Base-by-base conservation (phyloP, 2,888 invertebrate species). In the Cosmopolites sordidus region DNA sequence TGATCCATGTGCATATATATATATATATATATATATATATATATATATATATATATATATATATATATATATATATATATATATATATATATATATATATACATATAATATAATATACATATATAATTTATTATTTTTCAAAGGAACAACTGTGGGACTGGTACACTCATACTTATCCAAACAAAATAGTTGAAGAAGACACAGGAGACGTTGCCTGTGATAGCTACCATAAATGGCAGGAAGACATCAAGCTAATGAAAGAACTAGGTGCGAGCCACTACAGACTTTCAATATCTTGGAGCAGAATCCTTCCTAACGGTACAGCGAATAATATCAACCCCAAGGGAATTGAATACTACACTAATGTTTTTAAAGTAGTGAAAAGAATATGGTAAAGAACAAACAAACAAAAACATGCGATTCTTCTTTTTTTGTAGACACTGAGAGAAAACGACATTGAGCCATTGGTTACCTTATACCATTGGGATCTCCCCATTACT, bases 261-360 rank as follows among this genome's bases (percentile, higher is more conserved):
- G 78, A 83, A 56, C 69, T 84, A 1, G 81, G 82, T n/a, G 83
- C 82, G 0, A 74, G 82, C 60, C 77, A 75, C 65, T 83, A 83
- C 67, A 72, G 83, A 15, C 80, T 83, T 64, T 83, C 83, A 0
- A 69, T 83, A 15, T 80, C 85, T 51, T 87, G 87, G 87, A 70
- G 84, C 0, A 75, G 87, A 62, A 76, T 88, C 16, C 69, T 87
- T 39, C 84, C 86, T 0, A 78, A 82, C 69, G 89, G 86, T n/a
- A 76, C 80, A 47, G 76, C 79, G 11, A 81, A 83, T 63, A 67
- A 79, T 15, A 75, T 88, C 15, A 92, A 62, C 43, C 39, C 41
- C 67, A 79, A 41, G 15, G 62, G 62, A 11, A 46, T 62, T 11
- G 51, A 80, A 51, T 89, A 89, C 71, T 92, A 92, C 69, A 83